Conservation (phyloP, 1,140 invertebrate genomes). For the Propsilocerus akamusi region DNA sequence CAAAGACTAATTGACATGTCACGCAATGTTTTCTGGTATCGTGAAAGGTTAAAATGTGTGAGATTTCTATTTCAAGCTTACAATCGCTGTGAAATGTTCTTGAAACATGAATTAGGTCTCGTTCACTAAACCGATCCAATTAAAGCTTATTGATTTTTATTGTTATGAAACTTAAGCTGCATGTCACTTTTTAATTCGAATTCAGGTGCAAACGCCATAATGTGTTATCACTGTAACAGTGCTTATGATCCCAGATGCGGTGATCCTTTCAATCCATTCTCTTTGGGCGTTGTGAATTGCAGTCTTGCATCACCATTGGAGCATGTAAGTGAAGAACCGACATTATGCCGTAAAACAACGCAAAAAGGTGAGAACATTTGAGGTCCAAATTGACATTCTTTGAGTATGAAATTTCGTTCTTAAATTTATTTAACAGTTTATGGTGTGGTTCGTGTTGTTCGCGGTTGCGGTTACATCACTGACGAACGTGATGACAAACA, state of each 20-base stretch:
- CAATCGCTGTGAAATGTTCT: too few species aligned
- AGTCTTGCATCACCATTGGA: slow-evolving; percentile 47
- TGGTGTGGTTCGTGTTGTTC: slow-evolving; percentile 47
- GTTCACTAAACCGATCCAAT: too few species aligned
- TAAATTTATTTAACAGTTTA: slow-evolving; percentile 37
- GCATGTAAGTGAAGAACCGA: slow-evolving; percentile 44
- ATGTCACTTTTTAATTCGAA: slow-evolving; percentile 7
- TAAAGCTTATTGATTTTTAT: too few species aligned
- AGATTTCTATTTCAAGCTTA: too few species aligned
- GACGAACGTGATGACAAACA: slow-evolving; percentile 34
- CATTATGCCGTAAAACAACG: slow-evolving; percentile 56
- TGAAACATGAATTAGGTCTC: too few species aligned
- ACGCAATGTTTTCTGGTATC: too few species aligned
- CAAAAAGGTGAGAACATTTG: slow-evolving; percentile 38
- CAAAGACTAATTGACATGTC: too few species aligned
- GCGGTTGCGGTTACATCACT: slow-evolving; percentile 51
- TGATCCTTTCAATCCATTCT: slow-evolving; percentile 64
- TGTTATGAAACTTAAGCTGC: too few species aligned
- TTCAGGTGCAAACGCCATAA: slow-evolving; percentile 27
- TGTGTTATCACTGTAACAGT: slow-evolving; percentile 73
- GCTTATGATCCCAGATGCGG: slow-evolving; percentile 67
- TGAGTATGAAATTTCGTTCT: background rate
- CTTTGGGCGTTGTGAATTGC: slow-evolving; percentile 65
- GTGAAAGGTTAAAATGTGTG: too few species aligned
- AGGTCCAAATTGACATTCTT: background rate